A percentile compares a stretch with the other conserved stretches of the same genome.
Conservation (phyloP, 2,113 vertebrate genomes). For the Laticauda colubrina region DNA sequence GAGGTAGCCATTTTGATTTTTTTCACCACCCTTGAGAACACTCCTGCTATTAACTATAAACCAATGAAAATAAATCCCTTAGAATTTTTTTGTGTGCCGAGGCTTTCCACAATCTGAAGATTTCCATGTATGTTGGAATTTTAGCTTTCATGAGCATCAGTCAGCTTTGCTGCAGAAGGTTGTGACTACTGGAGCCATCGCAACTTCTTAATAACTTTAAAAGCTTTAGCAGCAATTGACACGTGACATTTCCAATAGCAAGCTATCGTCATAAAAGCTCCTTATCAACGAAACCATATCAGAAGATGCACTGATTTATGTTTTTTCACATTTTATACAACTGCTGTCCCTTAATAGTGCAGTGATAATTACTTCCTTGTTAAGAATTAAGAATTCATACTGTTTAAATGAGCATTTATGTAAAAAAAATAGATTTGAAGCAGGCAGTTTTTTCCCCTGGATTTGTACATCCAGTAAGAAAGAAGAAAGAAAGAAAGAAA, state of each 20-base stretch:
- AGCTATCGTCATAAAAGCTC: not conserved
- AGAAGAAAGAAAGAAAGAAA: not conserved
- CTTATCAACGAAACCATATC: not conserved
- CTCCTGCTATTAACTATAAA: not conserved
- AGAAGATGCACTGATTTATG: not conserved
- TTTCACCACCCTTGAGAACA: not conserved
- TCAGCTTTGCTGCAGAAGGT: not conserved
- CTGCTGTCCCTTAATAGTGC: not conserved
- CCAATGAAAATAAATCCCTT: not conserved
- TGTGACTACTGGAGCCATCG: not conserved
- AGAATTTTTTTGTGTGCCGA: not conserved
- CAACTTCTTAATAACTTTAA: not conserved
- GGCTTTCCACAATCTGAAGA: not conserved
- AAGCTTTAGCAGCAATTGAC: not conserved
- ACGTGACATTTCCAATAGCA: not conserved
- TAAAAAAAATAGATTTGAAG: not conserved
- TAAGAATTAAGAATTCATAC: not conserved
- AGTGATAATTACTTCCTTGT: not conserved
- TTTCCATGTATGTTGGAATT: not conserved
- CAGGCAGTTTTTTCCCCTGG: too few relatives aligned
- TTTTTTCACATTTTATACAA: not conserved
- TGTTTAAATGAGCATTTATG: not conserved
- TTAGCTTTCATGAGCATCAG: not conserved
- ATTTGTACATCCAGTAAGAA: not conserved
- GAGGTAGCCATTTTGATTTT: not conserved